These are phyloP conservation scores for Conus ventricosus DNA, from an alignment of 1,140 invertebrate genomes.

Conservation along the genomic window DNA sequence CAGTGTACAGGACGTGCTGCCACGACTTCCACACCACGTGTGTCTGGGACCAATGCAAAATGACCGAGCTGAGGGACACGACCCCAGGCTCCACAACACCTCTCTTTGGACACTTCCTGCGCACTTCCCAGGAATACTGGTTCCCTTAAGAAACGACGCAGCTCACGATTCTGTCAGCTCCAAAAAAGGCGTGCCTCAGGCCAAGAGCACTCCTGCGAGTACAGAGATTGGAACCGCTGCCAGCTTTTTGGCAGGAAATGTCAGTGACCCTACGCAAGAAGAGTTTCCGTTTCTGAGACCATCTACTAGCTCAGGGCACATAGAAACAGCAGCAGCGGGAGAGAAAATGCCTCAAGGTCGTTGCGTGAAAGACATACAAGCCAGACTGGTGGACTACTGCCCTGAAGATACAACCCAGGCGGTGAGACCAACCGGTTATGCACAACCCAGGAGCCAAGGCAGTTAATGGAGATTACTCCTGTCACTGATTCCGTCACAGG, in stretches of 20 bases:
- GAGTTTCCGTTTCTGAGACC: background rate
- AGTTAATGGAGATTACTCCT: background rate
- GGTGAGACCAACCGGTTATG: background rate
- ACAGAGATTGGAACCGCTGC: background rate
- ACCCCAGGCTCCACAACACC: background rate
- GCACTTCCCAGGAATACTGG: background rate
- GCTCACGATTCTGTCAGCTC: too few relatives aligned
- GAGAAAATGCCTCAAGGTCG: background rate
- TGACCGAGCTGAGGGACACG: background rate
- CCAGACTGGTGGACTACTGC: background rate
- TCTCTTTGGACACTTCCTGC: background rate
- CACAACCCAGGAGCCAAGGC: background rate
- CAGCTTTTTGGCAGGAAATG: background rate
- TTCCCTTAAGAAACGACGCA: background rate
- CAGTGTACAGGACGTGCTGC: background rate
- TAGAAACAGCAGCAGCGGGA: background rate
- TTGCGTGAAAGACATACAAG: background rate
- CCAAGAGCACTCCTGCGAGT: background rate
- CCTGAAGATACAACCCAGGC: background rate
- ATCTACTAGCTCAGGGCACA: background rate
- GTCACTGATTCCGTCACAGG: background rate
- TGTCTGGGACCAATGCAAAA: background rate
- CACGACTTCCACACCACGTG: background rate
- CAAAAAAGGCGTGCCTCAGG: too few relatives aligned
- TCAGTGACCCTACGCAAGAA: background rate